Evolutionary conservation across 2,888 invertebrate genomes (phyloP).

Genomic region (Himalopsyche anomala): DNA sequence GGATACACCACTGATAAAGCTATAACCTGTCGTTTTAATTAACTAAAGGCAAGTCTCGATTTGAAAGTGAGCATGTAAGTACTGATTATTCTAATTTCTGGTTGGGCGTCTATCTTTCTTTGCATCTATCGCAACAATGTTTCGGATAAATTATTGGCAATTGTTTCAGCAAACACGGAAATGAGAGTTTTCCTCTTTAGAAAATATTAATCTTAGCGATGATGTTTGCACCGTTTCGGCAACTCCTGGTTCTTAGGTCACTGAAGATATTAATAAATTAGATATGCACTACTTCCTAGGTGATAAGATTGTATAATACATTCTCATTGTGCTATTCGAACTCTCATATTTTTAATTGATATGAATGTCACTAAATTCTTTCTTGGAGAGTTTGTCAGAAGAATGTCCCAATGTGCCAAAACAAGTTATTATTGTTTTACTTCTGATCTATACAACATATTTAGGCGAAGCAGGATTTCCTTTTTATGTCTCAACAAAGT

Average conservation of each 20-base stretch:
- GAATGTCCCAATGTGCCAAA: too few species aligned
- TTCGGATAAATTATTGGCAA: slow-evolving; percentile 46
- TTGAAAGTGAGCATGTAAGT: slow-evolving; percentile 18
- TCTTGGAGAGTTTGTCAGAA: too few species aligned
- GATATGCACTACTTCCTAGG: neutral
- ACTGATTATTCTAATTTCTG: slow-evolving; percentile 35
- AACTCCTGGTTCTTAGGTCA: slow-evolving; percentile 2
- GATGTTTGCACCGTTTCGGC: neutral
- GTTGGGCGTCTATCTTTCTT: neutral
- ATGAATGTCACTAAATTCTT: too few species aligned
- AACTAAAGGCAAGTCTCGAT: neutral
- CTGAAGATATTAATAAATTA: neutral
- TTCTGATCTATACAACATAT: too few species aligned
- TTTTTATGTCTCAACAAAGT: too few species aligned
- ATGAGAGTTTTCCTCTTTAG: neutral
- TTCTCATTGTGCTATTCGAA: neutral
- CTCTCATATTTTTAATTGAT: too few species aligned
- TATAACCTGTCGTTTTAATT: neutral
- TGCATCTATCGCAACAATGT: neutral
- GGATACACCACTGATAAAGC: neutral
- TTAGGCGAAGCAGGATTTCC: too few species aligned
- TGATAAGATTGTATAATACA: neutral
- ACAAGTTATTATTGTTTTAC: too few species aligned
- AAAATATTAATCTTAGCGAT: slow-evolving; percentile 20
- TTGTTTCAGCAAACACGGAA: slow-evolving; percentile 39